These are phyloP conservation scores for Cynoglossus semilaevis DNA, from an alignment of 2,113 vertebrate species.

Conservation along the genomic window DNA sequence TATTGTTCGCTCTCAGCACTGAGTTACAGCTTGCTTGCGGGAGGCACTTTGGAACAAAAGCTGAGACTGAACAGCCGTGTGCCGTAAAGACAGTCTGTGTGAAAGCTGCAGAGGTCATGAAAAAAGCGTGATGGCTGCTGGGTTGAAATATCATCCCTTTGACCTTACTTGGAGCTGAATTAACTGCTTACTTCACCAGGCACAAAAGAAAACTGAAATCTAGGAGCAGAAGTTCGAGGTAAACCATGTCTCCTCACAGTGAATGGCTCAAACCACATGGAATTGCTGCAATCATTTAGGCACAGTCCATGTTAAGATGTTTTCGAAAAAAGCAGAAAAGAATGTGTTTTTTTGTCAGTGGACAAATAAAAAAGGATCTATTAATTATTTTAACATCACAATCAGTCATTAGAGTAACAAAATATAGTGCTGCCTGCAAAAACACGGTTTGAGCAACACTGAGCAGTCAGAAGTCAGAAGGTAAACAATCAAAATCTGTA, in stretches of 20 bases:
- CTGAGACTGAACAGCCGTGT: conserved; percentile 13
- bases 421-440: neutral
- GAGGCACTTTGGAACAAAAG: conserved; percentile 35
- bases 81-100: conserved; percentile 11
- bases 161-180: conserved; percentile 16
- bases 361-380: too few species aligned
- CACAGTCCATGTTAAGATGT: too few species aligned
- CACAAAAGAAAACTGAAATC: neutral
- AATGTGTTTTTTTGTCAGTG: too few species aligned
- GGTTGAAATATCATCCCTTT: conserved; percentile 7
- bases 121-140: neutral
- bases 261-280: neutral
- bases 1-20: conserved; percentile 30
- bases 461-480: too few species aligned
- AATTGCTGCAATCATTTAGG: too few species aligned
- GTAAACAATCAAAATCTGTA: too few species aligned
- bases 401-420: too few species aligned
- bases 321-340: too few species aligned
- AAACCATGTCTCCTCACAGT: neutral
- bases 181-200: neutral
- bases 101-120: conserved; percentile 21
- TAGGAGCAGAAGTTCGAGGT: neutral
- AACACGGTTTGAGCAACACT: neutral
- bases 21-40: conserved; percentile 23
- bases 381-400: too few species aligned